These are phyloP conservation scores for Aeoliscus strigatus DNA, from an alignment of 2,797 vertebrate genomes.

Conservation along the genomic window DNA sequence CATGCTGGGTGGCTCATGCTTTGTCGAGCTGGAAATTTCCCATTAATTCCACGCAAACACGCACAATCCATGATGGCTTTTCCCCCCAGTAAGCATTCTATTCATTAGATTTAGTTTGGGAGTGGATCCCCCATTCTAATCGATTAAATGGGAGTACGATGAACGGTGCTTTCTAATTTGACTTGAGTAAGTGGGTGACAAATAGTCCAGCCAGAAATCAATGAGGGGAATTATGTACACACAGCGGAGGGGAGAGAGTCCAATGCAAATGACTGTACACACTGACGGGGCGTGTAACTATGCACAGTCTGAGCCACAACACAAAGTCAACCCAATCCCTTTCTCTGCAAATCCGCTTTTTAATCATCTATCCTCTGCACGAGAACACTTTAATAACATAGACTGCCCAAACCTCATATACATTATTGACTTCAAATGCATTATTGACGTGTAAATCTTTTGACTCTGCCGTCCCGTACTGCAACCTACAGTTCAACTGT, in stretches of 20 bases:
- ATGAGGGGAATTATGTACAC: constrained; percentile 68
- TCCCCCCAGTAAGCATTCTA: constrained; percentile 62
- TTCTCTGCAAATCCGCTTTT: constrained; percentile 48
- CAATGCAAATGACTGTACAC: constrained; percentile 54
- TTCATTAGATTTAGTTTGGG: constrained; percentile 67
- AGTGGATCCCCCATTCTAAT: constrained; percentile 45
- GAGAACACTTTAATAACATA: constrained; percentile 43
- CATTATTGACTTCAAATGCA: constrained; percentile 42
- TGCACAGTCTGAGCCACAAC: constrained; percentile 42
- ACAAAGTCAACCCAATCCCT: constrained; percentile 43
- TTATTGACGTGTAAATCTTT: constrained; percentile 52
- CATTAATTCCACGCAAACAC: constrained; percentile 71
- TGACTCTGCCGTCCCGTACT: constrained; percentile 20
- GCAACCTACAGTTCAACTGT: constrained; percentile 16
- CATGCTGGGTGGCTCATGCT: constrained; percentile 60
- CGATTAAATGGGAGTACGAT: constrained; percentile 62
- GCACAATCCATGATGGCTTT: constrained; percentile 52
- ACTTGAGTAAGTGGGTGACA: constrained; percentile 76
- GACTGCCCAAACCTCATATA: constrained; percentile 32
- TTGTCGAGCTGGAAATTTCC: constrained; percentile 74
- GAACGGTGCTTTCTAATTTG: constrained; percentile 66
- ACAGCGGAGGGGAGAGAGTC: constrained; percentile 23
- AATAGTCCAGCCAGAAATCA: constrained; percentile 71
- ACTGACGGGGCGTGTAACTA: constrained; percentile 37
- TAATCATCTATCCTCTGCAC: constrained; percentile 46